Evolutionary conservation across 2,113 vertebrate genomes (phyloP).

Genomic region (Gyps fulvus): DNA sequence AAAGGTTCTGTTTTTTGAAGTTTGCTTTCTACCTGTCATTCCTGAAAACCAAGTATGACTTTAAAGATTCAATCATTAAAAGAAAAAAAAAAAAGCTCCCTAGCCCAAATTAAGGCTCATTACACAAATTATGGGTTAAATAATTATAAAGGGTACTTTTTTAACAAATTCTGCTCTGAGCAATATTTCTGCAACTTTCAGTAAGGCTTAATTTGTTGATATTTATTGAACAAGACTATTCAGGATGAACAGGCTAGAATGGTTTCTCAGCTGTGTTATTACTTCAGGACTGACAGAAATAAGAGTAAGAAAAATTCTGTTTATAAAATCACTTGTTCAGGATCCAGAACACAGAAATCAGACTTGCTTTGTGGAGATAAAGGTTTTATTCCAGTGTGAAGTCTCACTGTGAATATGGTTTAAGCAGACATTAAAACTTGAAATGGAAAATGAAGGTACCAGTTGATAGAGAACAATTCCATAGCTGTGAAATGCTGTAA

Average conservation of each 20-base stretch:
- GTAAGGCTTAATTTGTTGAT: background rate
- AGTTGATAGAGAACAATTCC: constrained; percentile 1
- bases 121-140: background rate
- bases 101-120: background rate
- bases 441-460: background rate
- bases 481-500: constrained; percentile 27
- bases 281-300: background rate
- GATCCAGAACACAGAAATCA: background rate
- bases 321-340: background rate
- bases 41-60: background rate
- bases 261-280: background rate
- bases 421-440: background rate
- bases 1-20: background rate
- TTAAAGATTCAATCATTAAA: background rate
- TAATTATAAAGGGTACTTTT: background rate
- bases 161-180: background rate
- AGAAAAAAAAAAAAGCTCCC: background rate
- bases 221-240: background rate
- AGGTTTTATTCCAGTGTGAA: background rate
- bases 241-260: background rate
- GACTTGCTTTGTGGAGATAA: background rate
- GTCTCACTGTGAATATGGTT: background rate
- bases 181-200: background rate
- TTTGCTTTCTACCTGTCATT: background rate
- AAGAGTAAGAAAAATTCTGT: background rate